A percentile compares a stretch with the other conserved stretches of the same genome.
phyloP scores from a whole-genome alignment of 30 jellyfish, hydroid and myxozoan genomes.

The Catostylus mosaicus region DNA sequence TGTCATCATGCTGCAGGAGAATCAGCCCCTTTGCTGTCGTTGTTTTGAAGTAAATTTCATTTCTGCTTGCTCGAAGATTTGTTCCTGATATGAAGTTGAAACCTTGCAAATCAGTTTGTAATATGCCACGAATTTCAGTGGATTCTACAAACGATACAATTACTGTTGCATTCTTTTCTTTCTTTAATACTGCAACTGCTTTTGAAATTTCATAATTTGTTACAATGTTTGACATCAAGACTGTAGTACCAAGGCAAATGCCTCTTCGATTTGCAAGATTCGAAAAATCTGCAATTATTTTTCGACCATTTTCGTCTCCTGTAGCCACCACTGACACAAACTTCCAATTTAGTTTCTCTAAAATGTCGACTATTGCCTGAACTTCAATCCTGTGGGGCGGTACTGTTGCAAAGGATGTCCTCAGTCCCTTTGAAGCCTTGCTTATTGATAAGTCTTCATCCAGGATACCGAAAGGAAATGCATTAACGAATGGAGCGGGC shows the following conservation, averaged over 20 bases:
- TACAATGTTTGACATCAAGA: conserved; percentile 24
- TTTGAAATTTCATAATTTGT: neutral
- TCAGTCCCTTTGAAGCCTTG: neutral
- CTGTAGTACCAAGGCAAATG: conserved; percentile 39
- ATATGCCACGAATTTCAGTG: conserved; percentile 44
- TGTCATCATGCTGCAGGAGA: conserved; percentile 16
- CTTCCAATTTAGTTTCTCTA: conserved; percentile 56
- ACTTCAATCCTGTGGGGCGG: conserved; percentile 57
- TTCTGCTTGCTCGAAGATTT: conserved; percentile 30
- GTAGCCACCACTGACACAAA: conserved; percentile 61
- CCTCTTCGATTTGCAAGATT: conserved; percentile 2
- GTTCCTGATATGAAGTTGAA: conserved; percentile 3
- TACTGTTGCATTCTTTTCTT: conserved; percentile 26
- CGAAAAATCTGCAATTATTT: conserved; percentile 19
- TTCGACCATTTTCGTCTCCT: conserved; percentile 51
- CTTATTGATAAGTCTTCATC: neutral
- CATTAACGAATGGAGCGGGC: neutral
- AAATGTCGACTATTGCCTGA: conserved; percentile 46
- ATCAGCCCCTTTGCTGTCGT: conserved; percentile 12
- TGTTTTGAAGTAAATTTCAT: neutral
- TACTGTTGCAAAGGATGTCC: conserved; percentile 42
- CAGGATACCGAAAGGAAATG: neutral
- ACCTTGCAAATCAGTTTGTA: conserved; percentile 27
- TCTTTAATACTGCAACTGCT: conserved; percentile 2
- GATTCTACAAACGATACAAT: conserved; percentile 44